Conservation (phyloP, 2,113 vertebrate species). For the Terrapene triunguis region DNA sequence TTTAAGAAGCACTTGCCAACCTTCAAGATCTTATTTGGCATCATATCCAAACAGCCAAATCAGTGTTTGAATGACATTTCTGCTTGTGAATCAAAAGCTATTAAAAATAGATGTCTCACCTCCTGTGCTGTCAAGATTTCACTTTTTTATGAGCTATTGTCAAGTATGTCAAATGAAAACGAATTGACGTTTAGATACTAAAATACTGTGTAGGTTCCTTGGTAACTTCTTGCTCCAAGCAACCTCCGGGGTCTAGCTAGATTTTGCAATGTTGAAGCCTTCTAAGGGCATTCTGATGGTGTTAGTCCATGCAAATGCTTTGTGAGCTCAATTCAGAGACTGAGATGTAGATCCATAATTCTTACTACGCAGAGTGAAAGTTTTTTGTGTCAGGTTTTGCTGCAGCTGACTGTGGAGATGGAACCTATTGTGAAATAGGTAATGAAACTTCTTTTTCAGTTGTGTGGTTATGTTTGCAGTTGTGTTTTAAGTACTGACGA, state of each 20-base stretch:
- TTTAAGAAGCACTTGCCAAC: conserved; percentile 41
- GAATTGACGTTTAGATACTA: conserved; percentile 4
- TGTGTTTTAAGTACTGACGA: background rate
- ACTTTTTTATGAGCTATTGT: conserved; percentile 46
- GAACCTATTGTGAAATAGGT: background rate
- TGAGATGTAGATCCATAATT: background rate
- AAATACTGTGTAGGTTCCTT: background rate
- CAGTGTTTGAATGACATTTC: conserved; percentile 29
- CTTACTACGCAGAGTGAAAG: background rate
- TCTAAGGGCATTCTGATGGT: background rate
- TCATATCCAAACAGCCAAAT: conserved; percentile 45
- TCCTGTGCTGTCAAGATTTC: conserved; percentile 26
- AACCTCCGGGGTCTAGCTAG: background rate
- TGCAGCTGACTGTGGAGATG: background rate
- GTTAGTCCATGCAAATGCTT: background rate
- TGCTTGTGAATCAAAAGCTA: conserved; percentile 24
- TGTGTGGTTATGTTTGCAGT: background rate
- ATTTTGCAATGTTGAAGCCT: background rate
- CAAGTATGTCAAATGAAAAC: conserved; percentile 25
- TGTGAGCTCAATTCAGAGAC: background rate
- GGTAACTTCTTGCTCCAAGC: background rate
- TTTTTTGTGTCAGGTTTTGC: background rate
- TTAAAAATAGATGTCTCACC: conserved; percentile 55
- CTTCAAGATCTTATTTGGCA: conserved; percentile 11
- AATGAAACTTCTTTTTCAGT: background rate